These are phyloP conservation scores for Dromaius novaehollandiae DNA, from an alignment of 2,113 vertebrate genomes.

Conservation along the genomic window DNA sequence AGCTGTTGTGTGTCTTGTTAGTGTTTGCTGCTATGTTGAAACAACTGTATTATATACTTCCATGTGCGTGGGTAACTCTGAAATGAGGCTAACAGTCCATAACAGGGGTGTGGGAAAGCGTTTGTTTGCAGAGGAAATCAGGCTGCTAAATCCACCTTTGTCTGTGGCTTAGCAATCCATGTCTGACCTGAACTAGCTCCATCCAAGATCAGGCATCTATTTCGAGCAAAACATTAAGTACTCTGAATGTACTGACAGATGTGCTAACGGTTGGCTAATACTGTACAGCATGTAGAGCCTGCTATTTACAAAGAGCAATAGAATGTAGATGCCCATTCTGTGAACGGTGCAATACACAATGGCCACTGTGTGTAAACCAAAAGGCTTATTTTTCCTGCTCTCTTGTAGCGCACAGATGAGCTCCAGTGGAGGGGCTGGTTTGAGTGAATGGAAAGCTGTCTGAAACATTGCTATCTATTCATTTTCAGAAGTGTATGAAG, in stretches of 20 bases:
- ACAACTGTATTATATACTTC: not conserved
- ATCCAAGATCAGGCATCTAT: not conserved
- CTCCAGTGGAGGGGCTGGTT: not conserved
- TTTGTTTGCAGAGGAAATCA: not conserved
- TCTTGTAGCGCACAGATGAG: not conserved
- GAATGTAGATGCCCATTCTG: not conserved
- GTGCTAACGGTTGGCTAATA: not conserved
- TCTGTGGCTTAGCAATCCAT: too few species aligned
- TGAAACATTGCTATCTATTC: not conserved
- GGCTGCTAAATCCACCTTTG: not conserved
- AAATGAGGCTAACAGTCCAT: not conserved
- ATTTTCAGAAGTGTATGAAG: not conserved
- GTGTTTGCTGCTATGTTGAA: conserved; percentile 53
- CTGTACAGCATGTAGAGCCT: not conserved
- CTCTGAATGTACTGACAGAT: not conserved
- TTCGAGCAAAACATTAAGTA: not conserved
- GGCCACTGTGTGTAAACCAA: not conserved
- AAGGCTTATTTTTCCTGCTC: not conserved
- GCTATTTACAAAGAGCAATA: not conserved
- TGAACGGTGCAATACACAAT: not conserved
- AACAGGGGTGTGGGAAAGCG: rapidly evolving
- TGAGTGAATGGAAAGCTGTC: not conserved
- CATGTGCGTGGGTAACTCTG: not conserved
- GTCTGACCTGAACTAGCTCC: not conserved
- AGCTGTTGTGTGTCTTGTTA: conserved; percentile 42